Evolutionary conservation across 2,888 invertebrate genomes (phyloP).

Genomic region (Drosophila algonquin): DNA sequence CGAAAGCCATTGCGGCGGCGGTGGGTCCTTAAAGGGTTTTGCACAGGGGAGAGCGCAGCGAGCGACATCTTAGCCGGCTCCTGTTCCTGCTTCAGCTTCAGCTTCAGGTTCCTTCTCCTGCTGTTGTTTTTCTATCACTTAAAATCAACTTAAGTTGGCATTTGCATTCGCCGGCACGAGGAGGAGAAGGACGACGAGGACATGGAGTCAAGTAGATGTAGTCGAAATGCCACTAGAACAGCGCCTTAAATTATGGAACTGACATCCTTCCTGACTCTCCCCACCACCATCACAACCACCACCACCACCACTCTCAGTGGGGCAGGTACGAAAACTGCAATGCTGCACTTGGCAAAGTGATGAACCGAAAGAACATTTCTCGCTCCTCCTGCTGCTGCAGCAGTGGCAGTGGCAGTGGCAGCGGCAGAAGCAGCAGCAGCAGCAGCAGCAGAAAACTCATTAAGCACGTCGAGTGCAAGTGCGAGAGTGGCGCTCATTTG

Average conservation of each 20-base stretch:
- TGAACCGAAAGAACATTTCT: conserved; percentile 75
- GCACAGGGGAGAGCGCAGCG: conserved; percentile 13
- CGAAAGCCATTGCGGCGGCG: conserved; percentile 17
- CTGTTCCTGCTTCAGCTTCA: conserved; percentile 9
- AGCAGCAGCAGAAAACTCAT: conserved; percentile 70
- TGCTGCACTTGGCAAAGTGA: conserved; percentile 75
- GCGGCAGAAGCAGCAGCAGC: not conserved
- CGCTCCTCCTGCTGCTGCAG: not conserved
- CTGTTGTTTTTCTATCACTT: conserved; percentile 78
- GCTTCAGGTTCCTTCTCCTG: conserved; percentile 24
- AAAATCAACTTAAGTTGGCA: conserved; percentile 82
- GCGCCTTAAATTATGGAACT: conserved; percentile 75
- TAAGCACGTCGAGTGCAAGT: conserved; percentile 69
- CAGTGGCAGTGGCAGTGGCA: not conserved
- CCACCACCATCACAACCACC: not conserved
- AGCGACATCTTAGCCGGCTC: conserved; percentile 48
- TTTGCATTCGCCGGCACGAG: conserved; percentile 70
- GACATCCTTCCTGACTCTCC: conserved; percentile 35
- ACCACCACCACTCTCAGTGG: not conserved
- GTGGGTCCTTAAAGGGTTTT: conserved; percentile 62
- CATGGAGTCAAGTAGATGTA: conserved; percentile 70
- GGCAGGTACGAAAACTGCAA: conserved; percentile 58
- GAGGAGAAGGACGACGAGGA: conserved; percentile 13
- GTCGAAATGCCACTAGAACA: conserved; percentile 74
- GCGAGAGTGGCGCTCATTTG: conserved; percentile 48